phyloP scores from a whole-genome alignment of 2,888 invertebrate species.

The Cerastis rubricosa region DNA sequence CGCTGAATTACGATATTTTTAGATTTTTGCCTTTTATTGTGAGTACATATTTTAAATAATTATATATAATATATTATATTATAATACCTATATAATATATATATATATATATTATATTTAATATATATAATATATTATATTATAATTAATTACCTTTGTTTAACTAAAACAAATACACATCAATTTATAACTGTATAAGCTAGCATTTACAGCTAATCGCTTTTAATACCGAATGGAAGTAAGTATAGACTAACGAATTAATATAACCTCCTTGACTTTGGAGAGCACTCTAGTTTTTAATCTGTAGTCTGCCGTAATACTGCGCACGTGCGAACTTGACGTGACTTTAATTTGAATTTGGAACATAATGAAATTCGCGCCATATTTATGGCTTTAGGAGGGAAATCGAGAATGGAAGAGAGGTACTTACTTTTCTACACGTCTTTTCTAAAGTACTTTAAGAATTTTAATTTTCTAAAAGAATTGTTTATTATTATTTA shows the following conservation, averaged over 20 bases:
- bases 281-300: constrained; percentile 75
- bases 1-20: too few relatives aligned
- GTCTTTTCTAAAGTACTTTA: constrained; percentile 58
- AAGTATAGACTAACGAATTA: constrained; percentile 65
- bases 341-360: constrained; percentile 88
- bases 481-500: constrained; percentile 34
- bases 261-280: constrained; percentile 65
- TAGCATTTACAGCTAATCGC: neutral
- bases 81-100: too few relatives aligned
- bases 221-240: constrained; percentile 56
- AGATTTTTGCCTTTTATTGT: too few relatives aligned
- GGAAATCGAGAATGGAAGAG: constrained; percentile 81
- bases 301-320: constrained; percentile 77
- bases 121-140: too few relatives aligned
- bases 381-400: constrained; percentile 87
- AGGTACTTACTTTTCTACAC: constrained; percentile 67
- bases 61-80: too few relatives aligned
- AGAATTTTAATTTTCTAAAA: constrained; percentile 46
- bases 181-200: neutral
- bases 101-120: too few relatives aligned
- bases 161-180: too few relatives aligned
- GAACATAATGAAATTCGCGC: constrained; percentile 87
- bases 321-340: constrained; percentile 87
- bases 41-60: too few relatives aligned
- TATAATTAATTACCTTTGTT: too few relatives aligned